Evolutionary conservation across 2,113 vertebrate genomes (phyloP).

Genomic region (Leucosticte australis): DNA sequence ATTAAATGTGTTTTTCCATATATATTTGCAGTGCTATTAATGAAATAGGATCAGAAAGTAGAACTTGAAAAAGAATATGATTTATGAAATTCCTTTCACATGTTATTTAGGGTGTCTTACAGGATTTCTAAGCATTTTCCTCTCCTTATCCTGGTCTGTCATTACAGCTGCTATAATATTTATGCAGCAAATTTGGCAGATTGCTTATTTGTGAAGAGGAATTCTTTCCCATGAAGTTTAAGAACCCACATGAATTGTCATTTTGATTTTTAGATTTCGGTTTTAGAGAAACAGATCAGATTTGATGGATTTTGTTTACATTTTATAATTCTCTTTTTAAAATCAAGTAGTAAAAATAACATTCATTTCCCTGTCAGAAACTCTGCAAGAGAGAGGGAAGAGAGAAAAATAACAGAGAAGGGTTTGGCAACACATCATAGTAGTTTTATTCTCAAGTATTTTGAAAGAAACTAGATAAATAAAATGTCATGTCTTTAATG

Average conservation of each 20-base stretch:
- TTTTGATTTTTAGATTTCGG: background rate
- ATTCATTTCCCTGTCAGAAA: background rate
- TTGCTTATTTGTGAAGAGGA: background rate
- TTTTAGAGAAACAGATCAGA: background rate
- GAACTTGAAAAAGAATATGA: background rate
- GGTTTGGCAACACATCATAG: background rate
- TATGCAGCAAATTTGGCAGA: background rate
- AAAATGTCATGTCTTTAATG: slow-evolving; percentile 15
- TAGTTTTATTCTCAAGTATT: slow-evolving; percentile 10
- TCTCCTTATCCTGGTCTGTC: background rate
- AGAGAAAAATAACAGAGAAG: background rate
- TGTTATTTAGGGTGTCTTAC: background rate
- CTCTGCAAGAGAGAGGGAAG: background rate
- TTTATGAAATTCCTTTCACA: background rate
- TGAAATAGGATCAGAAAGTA: background rate
- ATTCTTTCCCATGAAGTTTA: background rate
- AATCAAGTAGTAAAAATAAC: background rate
- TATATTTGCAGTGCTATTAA: background rate
- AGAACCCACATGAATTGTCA: background rate
- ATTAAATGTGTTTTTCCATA: background rate
- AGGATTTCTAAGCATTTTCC: background rate
- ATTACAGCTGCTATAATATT: background rate
- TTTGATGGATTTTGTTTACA: background rate
- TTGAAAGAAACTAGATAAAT: slow-evolving; percentile 24
- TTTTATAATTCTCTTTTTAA: background rate